Evolutionary conservation across 2,113 vertebrate species (phyloP).

Genomic region (Vireo altiloquus): DNA sequence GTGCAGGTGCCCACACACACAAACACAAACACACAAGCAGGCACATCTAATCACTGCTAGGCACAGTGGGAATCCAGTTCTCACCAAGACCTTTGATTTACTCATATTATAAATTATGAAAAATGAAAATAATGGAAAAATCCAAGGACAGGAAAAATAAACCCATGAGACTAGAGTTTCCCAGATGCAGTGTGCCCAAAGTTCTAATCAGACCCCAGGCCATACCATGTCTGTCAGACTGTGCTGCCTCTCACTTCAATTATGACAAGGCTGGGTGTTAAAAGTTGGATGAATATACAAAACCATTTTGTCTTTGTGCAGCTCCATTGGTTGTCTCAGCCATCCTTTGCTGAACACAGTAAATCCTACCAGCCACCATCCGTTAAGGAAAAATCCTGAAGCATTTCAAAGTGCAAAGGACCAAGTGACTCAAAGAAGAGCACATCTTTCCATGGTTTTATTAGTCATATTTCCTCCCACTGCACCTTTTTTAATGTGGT

Average conservation of each 20-base stretch:
- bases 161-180: fast-evolving
- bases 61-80: background rate
- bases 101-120: background rate
- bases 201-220: background rate
- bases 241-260: background rate
- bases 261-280: background rate
- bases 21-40: background rate
- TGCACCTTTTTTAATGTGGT: background rate
- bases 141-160: background rate
- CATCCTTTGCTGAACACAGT: conserved; percentile 21
- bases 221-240: background rate
- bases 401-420: conserved; percentile 30
- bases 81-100: background rate
- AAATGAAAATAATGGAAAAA: conserved; percentile 4
- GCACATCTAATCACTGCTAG: background rate
- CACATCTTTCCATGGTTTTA: background rate
- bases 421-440: conserved; percentile 5
- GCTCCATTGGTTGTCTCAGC: background rate
- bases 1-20: background rate
- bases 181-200: background rate
- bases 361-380: conserved; percentile 8
- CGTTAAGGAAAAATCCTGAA: background rate
- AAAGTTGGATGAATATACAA: conserved; percentile 16
- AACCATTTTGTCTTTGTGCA: conserved; percentile 42
- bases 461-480: conserved; percentile 30